Evolutionary conservation across 64 coral and sea anemone species (phyloP).

Genomic region (Actinia equina): DNA sequence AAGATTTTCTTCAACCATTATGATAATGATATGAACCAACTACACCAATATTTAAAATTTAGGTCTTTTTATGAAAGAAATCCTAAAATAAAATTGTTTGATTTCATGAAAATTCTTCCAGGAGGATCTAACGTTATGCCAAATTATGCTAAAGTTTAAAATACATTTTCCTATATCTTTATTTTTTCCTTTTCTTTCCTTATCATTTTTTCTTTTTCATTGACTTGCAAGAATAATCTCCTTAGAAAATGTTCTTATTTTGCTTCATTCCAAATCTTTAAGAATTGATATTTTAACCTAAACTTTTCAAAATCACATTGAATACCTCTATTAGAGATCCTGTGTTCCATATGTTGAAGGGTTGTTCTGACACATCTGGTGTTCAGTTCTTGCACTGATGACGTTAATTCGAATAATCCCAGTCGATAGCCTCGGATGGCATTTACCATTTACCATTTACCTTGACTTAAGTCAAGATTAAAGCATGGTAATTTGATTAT

Average conservation of each 20-base stretch:
- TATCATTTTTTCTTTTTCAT: background rate
- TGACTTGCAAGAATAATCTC: background rate
- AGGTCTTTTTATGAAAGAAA: background rate
- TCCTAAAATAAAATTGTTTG: background rate
- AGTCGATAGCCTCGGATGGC: background rate
- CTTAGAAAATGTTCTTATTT: background rate
- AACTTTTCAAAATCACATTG: conserved; percentile 1
- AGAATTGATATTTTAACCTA: background rate
- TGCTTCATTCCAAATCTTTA: background rate
- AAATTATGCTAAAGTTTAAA: background rate
- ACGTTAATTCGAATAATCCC: background rate
- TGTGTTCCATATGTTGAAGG: background rate
- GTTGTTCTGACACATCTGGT: background rate
- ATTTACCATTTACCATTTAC: background rate
- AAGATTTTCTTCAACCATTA: conserved; percentile 1
- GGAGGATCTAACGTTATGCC: too few species aligned
- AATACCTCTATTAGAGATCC: conserved; percentile 4
- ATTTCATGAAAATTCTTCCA: too few species aligned
- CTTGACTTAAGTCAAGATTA: background rate
- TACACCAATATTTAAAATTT: background rate
- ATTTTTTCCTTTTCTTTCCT: background rate
- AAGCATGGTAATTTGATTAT: background rate
- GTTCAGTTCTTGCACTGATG: background rate
- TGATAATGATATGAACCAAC: background rate
- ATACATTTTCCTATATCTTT: background rate